Percentiles rank a stretch among this genome's conserved stretches.
phyloP scores from a whole-genome alignment of 2,888 invertebrate genomes.

The Fragum fragum region DNA sequence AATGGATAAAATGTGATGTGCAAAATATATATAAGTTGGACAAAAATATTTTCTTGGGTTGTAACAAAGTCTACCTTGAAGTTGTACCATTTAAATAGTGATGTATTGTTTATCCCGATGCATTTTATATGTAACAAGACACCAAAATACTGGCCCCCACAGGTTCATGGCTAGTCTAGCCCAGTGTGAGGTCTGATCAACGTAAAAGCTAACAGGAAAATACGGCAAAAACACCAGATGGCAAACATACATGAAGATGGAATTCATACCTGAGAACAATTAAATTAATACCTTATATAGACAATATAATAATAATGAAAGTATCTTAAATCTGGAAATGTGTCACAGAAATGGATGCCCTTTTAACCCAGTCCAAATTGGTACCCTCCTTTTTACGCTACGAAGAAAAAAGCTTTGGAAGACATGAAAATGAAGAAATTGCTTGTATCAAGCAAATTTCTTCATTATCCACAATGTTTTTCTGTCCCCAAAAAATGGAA shows the following conservation, averaged over 20 bases:
- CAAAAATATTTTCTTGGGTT: neutral
- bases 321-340: no score
- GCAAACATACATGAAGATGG: conserved; percentile 95
- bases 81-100: conserved; percentile 88
- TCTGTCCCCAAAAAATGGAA: no score
- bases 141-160: conserved; percentile 92
- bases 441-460: no score
- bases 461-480: no score
- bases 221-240: conserved; percentile 92
- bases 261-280: conserved; percentile 92
- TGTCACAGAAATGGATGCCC: no score
- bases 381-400: no score
- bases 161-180: conserved; percentile 91
- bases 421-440: no score
- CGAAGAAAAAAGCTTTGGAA: no score
- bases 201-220: conserved; percentile 89
- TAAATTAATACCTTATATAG: neutral
- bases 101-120: conserved; percentile 92
- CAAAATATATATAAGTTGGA: no score
- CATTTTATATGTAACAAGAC: conserved; percentile 92
- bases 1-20: no score
- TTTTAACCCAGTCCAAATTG: no score
- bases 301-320: no score
- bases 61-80: neutral
- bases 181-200: conserved; percentile 88